Percentiles rank a stretch among this genome's conserved stretches.
Evolutionary conservation across 2,888 invertebrate genomes (phyloP).

Genomic region (Lepidocyrtinus sp.): DNA sequence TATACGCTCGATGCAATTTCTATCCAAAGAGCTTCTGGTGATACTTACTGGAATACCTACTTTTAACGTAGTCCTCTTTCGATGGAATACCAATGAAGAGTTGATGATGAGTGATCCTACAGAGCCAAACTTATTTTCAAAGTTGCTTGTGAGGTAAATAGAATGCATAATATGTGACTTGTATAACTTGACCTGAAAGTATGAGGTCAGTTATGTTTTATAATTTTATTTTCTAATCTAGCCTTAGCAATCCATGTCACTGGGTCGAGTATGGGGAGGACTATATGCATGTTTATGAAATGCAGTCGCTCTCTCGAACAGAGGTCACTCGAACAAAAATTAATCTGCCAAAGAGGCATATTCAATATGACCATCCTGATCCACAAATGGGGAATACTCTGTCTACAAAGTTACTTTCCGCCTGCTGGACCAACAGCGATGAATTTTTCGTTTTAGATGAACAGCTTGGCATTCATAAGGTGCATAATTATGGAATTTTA

Average conservation of each 20-base stretch:
- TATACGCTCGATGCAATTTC: conserved; percentile 60
- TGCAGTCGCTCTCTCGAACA: conserved; percentile 60
- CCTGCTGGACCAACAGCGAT: conserved; percentile 56
- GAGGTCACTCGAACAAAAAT: conserved; percentile 61
- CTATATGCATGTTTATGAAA: conserved; percentile 65
- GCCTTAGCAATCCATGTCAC: conserved; percentile 52
- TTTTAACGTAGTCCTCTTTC: conserved; percentile 61
- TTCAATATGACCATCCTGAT: conserved; percentile 39
- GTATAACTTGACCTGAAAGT: no score
- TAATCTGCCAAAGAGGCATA: conserved; percentile 48
- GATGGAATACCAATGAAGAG: conserved; percentile 62
- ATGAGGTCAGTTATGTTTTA: no score
- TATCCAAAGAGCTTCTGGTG: conserved; percentile 61
- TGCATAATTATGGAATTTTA: no score
- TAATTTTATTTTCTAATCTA: conserved; percentile 34
- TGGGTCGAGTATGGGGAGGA: conserved; percentile 64
- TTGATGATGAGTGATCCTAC: conserved; percentile 47
- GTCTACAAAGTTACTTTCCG: conserved; percentile 59
- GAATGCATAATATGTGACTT: no score
- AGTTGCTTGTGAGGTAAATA: conserved; percentile 57
- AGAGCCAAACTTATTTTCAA: conserved; percentile 51
- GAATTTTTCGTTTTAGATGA: conserved; percentile 60
- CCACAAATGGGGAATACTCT: conserved; percentile 38
- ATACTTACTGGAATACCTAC: conserved; percentile 61
- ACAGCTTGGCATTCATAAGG: conserved; percentile 53